Evolutionary conservation across 2,888 invertebrate genomes (phyloP).

Genomic region (Drosophila nr. fundita): DNA sequence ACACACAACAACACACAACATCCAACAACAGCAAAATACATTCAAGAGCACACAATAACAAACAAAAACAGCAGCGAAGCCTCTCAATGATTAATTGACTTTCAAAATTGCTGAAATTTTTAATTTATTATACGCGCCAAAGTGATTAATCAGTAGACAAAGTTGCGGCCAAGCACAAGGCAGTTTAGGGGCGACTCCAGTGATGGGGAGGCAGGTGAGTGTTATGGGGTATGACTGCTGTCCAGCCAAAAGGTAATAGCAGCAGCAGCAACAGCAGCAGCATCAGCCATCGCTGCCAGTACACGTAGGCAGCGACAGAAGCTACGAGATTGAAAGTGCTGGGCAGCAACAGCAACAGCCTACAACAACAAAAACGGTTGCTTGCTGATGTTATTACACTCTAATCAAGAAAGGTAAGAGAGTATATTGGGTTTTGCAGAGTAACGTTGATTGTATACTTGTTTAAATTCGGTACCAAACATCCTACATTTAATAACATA

Average conservation of each 20-base stretch:
- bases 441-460: not conserved
- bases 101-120: constrained; percentile 85
- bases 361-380: constrained; percentile 27
- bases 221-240: constrained; percentile 18
- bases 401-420: not conserved
- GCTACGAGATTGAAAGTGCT: constrained; percentile 71
- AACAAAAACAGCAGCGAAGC: constrained; percentile 61
- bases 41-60: constrained; percentile 47
- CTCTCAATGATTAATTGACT: constrained; percentile 85
- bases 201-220: not conserved
- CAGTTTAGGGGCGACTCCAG: not conserved
- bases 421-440: not conserved
- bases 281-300: constrained; percentile 23
- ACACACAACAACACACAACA: constrained; percentile 13
- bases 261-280: constrained; percentile 8
- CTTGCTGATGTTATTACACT: constrained; percentile 8
- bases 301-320: constrained; percentile 47
- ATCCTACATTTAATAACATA: not conserved
- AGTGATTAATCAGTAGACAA: constrained; percentile 83
- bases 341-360: constrained; percentile 39
- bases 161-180: constrained; percentile 34
- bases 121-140: constrained; percentile 84
- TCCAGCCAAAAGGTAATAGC: constrained; percentile 45
- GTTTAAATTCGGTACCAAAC: not conserved
- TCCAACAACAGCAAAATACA: constrained; percentile 45